These are phyloP conservation scores for Ctena decussata DNA, from an alignment of 2,888 invertebrate genomes.

Conservation along the genomic window DNA sequence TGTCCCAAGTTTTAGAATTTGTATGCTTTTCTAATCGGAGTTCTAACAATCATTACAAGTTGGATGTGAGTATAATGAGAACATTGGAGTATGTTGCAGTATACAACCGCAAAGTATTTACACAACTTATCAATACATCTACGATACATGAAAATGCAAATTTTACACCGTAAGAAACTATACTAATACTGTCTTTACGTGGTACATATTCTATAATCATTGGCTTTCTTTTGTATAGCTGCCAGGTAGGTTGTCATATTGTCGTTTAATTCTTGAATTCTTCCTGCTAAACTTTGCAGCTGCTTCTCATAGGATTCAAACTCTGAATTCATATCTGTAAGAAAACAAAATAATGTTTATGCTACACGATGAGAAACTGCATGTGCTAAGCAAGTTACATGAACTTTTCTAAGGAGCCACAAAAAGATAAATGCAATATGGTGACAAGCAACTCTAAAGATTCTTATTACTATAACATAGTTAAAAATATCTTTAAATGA, in stretches of 20 bases:
- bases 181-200: conserved; percentile 54
- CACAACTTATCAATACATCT: not conserved
- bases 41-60: no score
- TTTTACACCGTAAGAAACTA: not conserved
- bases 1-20: no score
- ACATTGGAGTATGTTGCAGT: not conserved
- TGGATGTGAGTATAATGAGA: not conserved
- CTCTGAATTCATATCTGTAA: conserved; percentile 90
- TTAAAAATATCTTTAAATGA: no score
- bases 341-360: conserved; percentile 9
- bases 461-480: no score
- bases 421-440: no score
- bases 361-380: no score
- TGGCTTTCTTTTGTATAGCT: conserved; percentile 82
- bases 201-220: conserved; percentile 79
- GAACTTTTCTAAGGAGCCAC: no score
- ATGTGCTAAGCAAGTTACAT: no score
- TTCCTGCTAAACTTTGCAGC: conserved; percentile 89
- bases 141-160: not conserved
- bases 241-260: conserved; percentile 90
- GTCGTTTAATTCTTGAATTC: conserved; percentile 89
- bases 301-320: conserved; percentile 90
- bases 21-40: no score
- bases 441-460: no score
- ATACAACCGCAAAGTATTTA: conserved; percentile 4